phyloP scores from a whole-genome alignment of 92 coral and sea anemone species.

The Paragorgia papillata region DNA sequence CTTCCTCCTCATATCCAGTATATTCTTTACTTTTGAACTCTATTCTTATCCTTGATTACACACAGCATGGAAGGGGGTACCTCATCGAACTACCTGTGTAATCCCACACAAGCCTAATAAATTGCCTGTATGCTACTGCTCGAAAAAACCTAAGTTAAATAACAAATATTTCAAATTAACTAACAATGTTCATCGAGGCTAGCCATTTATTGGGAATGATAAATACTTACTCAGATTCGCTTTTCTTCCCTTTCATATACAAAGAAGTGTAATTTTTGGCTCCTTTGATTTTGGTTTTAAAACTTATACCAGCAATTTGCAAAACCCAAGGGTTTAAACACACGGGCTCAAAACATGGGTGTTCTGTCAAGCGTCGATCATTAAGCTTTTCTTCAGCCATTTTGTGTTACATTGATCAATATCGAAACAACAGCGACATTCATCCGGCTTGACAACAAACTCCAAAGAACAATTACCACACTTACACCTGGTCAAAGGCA shows the following conservation, averaged over 20 bases:
- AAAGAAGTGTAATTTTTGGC: conserved; percentile 19
- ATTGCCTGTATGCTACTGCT: conserved; percentile 17
- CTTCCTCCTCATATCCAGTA: conserved; percentile 32
- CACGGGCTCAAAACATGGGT: conserved; percentile 11
- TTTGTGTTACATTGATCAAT: conserved; percentile 15
- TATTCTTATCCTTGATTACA: conserved; percentile 28
- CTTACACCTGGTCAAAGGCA: conserved; percentile 48
- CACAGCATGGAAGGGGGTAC: conserved; percentile 47
- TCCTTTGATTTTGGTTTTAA: conserved; percentile 20
- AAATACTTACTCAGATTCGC: conserved; percentile 17
- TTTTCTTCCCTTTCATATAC: conserved; percentile 14
- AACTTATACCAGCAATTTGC: conserved; percentile 15
- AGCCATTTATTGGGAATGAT: no score
- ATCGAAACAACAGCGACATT: conserved; percentile 48
- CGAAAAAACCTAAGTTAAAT: conserved; percentile 3
- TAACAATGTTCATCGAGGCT: background rate
- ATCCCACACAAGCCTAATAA: conserved; percentile 34
- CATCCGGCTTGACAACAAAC: conserved; percentile 44
- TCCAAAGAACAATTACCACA: conserved; percentile 40
- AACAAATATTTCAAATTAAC: background rate
- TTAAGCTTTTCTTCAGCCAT: conserved; percentile 17
- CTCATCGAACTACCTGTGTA: conserved; percentile 29
- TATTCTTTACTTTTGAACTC: conserved; percentile 19
- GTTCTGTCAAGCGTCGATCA: conserved; percentile 21
- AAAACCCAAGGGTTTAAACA: conserved; percentile 28